phyloP scores from a whole-genome alignment of 1,140 invertebrate genomes.

The Melitaea cinxia region DNA sequence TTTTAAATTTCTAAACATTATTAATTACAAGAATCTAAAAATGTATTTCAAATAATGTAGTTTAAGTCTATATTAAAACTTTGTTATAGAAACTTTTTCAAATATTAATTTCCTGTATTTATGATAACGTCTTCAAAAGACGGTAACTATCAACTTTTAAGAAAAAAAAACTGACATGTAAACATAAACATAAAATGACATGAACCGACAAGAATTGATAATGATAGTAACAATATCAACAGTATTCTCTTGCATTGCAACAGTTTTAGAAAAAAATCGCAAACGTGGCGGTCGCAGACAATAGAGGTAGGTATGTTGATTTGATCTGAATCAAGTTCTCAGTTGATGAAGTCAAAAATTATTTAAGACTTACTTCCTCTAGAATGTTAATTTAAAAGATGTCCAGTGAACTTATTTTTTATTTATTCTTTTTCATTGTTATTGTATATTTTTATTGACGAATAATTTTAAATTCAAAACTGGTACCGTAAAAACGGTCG shows the following conservation, averaged over 20 bases:
- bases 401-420: too few species aligned
- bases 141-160: not conserved
- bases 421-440: too few species aligned
- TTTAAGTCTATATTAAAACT: too few species aligned
- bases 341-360: not conserved
- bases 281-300: slow-evolving; percentile 33
- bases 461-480: too few species aligned
- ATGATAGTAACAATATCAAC: slow-evolving; percentile 55
- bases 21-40: too few species aligned
- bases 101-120: not conserved
- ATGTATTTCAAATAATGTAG: too few species aligned
- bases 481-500: too few species aligned
- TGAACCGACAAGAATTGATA: slow-evolving; percentile 56
- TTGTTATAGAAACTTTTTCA: too few species aligned
- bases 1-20: too few species aligned
- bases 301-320: slow-evolving; percentile 36
- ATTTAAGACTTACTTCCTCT: too few species aligned
- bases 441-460: too few species aligned
- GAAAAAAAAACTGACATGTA: not conserved
- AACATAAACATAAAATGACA: slow-evolving; percentile 46
- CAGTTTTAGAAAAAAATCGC: slow-evolving; percentile 47
- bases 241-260: slow-evolving; percentile 54
- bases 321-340: not conserved
- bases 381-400: too few species aligned
- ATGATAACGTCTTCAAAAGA: not conserved